Evolutionary conservation across 2,113 vertebrate species (phyloP), one percentile per base, ranked within the genome.

Genomic region (Chloroceryle aenea): DNA sequence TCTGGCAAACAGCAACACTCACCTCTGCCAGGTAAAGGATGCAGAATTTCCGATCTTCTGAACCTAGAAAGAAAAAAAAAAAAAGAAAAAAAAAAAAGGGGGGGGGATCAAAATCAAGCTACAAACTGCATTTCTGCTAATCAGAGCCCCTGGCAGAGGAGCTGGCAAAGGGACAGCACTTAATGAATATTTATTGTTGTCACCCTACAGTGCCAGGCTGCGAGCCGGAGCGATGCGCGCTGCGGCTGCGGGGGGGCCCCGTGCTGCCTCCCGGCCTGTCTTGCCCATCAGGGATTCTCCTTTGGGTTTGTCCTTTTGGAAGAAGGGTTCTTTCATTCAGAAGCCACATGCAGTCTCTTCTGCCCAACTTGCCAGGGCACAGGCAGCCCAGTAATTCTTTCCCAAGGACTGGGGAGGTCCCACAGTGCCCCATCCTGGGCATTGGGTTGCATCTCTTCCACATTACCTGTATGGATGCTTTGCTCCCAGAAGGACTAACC

Each of bases 1-100:
- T 36, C 6, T 27, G 50, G 50, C 67, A 75, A 94, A 47, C 16
- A 67, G 72, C 56, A 59, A 19, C 66, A 98, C 98, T 98, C 96
- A 98, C 98, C 98, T 99, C 98, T 40, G 98, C 98, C 38, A 97
- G 97, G 95, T 99, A 99, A 76, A 99, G 97, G 95, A 99, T 79
- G 93, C 98, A 98, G 95, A 99, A 97, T 55, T 98, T 98, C 88
- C 98, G 97, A 64, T 99, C 98, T 91, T 99, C 98, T 1, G 98
- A 98, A 15, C 93, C 97, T 98, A 98, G 97, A 83, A 18, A 93
- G 76, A 78, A 50, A 23, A 22, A 48, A 13, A 7, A 50, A 50
- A 14, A 50, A 50, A 25, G 6, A 25, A 62, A 64, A 66, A 91
- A 90, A 90, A 90, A 69, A 92, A 16, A 90, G 38, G 9, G 38